Evolutionary conservation across 1,140 invertebrate species (phyloP).

Genomic region (Trichomalopsis sarcophagae): DNA sequence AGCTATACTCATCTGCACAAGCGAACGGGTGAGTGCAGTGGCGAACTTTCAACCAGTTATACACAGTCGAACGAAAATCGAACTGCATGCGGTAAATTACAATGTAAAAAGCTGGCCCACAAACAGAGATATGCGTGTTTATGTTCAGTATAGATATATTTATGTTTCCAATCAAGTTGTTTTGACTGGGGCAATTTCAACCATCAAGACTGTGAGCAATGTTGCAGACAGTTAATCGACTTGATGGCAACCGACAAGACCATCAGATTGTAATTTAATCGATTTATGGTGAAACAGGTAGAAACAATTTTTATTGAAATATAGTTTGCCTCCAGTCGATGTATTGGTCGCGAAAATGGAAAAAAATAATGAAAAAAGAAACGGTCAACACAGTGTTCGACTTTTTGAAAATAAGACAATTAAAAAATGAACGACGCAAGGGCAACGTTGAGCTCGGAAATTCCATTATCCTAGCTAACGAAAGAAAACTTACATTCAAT

Average conservation of each 20-base stretch:
- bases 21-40: background rate
- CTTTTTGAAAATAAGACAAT: background rate
- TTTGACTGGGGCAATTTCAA: too few species aligned
- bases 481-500: slow-evolving; percentile 5
- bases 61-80: background rate
- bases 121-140: too few species aligned
- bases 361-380: background rate
- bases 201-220: too few species aligned
- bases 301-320: too few species aligned
- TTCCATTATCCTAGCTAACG: background rate
- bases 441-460: background rate
- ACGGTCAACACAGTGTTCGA: background rate
- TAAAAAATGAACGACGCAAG: background rate
- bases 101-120: too few species aligned
- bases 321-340: background rate
- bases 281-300: too few species aligned
- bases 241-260: too few species aligned
- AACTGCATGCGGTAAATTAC: background rate
- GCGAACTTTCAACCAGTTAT: background rate
- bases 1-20: background rate
- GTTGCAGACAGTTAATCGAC: too few species aligned
- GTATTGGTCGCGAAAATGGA: background rate
- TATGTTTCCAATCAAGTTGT: too few species aligned
- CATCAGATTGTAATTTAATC: too few species aligned
- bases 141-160: too few species aligned